These are phyloP conservation scores for Platycercus adscitus DNA, from an alignment of 2,113 vertebrate species.

Conservation along the genomic window DNA sequence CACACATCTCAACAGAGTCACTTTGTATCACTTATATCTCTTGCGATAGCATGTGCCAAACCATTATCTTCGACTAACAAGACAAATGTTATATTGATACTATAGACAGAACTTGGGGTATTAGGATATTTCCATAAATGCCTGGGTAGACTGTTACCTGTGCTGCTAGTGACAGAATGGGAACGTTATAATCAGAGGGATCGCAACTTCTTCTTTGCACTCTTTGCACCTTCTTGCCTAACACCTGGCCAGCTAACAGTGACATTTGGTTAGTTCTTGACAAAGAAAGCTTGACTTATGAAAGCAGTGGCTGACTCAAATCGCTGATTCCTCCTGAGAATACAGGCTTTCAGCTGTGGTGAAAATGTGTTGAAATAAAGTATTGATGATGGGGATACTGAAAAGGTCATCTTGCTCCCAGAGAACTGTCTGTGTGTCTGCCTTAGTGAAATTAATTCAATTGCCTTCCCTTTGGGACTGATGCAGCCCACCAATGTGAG, in stretches of 20 bases:
- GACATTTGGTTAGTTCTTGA: conserved; percentile 49
- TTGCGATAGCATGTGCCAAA: not conserved
- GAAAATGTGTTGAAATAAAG: conserved; percentile 63
- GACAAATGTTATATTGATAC: not conserved
- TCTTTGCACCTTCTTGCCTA: conserved; percentile 3
- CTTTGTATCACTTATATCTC: not conserved
- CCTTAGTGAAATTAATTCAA: conserved; percentile 60
- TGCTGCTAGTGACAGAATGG: not conserved
- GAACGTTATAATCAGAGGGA: not conserved
- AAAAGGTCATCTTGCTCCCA: conserved; percentile 58
- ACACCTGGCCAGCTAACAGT: conserved; percentile 1
- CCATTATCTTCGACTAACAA: not conserved
- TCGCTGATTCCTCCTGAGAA: conserved; percentile 8
- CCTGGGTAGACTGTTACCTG: not conserved
- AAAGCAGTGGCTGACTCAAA: conserved; percentile 35
- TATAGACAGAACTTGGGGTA: not conserved
- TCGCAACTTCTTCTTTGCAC: not conserved
- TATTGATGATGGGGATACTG: conserved; percentile 38
- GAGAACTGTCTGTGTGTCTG: conserved; percentile 21
- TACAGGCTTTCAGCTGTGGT: conserved; percentile 32
- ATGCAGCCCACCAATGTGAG: conserved; percentile 3
- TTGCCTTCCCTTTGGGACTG: not conserved
- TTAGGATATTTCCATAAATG: not conserved
- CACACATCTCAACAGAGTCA: not conserved
- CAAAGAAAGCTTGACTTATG: not conserved